These are phyloP conservation scores for Patiria pectinifera DNA, from an alignment of 53 echinoderm and acorn worm genomes.

Conservation along the genomic window DNA sequence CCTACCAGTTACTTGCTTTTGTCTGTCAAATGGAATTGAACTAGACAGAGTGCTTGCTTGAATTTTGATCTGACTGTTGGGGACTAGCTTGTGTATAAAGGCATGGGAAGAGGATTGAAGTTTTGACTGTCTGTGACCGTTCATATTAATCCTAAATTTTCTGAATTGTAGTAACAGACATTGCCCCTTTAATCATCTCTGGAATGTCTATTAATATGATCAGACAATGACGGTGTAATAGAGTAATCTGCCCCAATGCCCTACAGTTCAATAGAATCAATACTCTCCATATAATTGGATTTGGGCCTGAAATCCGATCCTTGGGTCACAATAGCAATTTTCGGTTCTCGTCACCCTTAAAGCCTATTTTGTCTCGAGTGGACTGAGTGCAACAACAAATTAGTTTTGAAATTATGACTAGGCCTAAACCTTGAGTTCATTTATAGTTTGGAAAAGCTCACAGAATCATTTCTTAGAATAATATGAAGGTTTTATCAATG, in stretches of 20 bases:
- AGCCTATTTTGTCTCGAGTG: background rate
- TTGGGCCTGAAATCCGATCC: conserved; percentile 1
- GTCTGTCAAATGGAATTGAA: no score
- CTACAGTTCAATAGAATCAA: background rate
- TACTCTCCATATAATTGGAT: conserved; percentile 25
- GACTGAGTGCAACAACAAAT: background rate
- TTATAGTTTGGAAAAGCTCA: no score
- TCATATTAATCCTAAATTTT: background rate
- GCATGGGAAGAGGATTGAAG: no score
- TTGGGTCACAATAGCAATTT: background rate
- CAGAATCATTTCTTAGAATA: background rate
- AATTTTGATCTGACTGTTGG: no score
- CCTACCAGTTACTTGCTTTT: no score
- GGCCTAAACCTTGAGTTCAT: no score
- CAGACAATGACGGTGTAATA: conserved; percentile 6
- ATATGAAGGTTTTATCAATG: background rate
- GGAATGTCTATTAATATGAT: conserved; percentile 26
- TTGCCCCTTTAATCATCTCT: background rate
- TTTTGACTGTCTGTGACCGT: no score
- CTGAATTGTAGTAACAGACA: background rate
- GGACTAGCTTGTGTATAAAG: no score
- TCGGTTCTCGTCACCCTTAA: background rate
- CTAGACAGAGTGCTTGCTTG: no score
- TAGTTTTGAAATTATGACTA: background rate
- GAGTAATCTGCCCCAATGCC: background rate